These are phyloP conservation scores for Dione juno DNA, from an alignment of 2,888 invertebrate genomes.

Conservation along the genomic window DNA sequence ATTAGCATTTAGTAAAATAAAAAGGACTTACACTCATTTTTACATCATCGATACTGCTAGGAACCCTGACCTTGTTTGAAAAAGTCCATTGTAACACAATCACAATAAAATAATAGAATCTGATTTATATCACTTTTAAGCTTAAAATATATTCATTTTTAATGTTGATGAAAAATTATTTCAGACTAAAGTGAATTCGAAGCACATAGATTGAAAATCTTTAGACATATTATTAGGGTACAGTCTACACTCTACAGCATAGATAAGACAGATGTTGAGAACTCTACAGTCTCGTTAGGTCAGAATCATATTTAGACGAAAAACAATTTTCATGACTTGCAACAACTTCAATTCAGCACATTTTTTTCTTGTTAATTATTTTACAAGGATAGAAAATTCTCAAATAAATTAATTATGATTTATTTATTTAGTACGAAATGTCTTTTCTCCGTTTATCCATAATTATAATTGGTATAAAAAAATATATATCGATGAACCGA, in stretches of 20 bases:
- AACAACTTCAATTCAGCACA: constrained; percentile 1
- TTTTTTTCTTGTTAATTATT: too few relatives aligned
- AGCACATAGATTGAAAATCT: constrained; percentile 18
- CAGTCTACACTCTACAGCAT: neutral
- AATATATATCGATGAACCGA: too few relatives aligned
- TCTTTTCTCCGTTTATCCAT: too few relatives aligned
- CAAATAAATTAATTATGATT: too few relatives aligned
- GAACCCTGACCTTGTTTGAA: constrained; percentile 67
- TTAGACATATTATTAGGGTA: neutral
- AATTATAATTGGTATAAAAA: too few relatives aligned
- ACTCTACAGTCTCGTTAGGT: constrained; percentile 11
- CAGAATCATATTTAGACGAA: neutral
- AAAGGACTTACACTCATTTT: constrained; percentile 58
- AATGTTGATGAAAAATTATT: constrained; percentile 3
- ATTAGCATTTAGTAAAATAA: constrained; percentile 16
- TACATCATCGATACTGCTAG: constrained; percentile 68
- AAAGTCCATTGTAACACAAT: constrained; percentile 46
- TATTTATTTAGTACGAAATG: too few relatives aligned
- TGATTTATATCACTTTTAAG: constrained; percentile 10
- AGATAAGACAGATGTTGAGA: too few relatives aligned
- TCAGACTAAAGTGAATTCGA: neutral
- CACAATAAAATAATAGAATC: constrained; percentile 25
- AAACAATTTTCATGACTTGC: neutral
- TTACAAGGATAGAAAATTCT: too few relatives aligned
- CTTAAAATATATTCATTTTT: constrained; percentile 11